phyloP scores from a whole-genome alignment of 2,113 vertebrate species.

The Aspidoscelis tigris region DNA sequence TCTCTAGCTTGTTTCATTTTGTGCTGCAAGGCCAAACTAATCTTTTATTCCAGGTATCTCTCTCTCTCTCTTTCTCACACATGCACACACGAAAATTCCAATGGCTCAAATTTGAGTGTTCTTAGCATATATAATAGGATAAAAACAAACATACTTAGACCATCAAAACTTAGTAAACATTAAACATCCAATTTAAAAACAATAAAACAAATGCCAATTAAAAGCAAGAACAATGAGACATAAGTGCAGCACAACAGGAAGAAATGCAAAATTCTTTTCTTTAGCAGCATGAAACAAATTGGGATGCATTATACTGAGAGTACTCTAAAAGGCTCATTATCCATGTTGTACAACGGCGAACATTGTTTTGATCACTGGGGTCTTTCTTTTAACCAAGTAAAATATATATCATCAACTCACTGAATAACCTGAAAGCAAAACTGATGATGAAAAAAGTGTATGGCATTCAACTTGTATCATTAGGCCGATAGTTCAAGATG shows the following conservation, averaged over 20 bases:
- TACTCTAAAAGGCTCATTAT: constrained; percentile 34
- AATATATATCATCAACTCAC: constrained; percentile 3
- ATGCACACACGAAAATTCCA: too few relatives aligned
- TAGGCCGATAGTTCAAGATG: constrained; percentile 32
- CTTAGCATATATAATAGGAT: too few relatives aligned
- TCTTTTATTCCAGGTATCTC: too few relatives aligned
- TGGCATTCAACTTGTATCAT: constrained; percentile 41
- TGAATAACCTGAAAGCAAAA: constrained; percentile 35
- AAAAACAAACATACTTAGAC: too few relatives aligned
- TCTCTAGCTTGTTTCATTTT: too few relatives aligned
- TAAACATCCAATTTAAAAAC: too few relatives aligned
- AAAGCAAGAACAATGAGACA: too few relatives aligned
- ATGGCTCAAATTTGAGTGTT: too few relatives aligned
- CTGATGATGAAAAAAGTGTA: constrained; percentile 42
- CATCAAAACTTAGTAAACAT: too few relatives aligned
- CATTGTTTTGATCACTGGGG: not conserved
- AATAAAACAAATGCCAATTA: too few relatives aligned
- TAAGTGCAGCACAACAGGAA: not conserved
- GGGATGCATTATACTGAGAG: not conserved
- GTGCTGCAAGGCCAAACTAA: too few relatives aligned
- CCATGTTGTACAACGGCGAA: not conserved
- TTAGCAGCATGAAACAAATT: constrained; percentile 27
- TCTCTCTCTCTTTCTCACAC: too few relatives aligned
- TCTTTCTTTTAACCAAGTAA: constrained; percentile 15
- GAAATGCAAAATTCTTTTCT: not conserved